Evolutionary conservation across 2,113 vertebrate genomes (phyloP), one percentile per base, ranked within the genome.

Genomic region (Canis aureus): DNA sequence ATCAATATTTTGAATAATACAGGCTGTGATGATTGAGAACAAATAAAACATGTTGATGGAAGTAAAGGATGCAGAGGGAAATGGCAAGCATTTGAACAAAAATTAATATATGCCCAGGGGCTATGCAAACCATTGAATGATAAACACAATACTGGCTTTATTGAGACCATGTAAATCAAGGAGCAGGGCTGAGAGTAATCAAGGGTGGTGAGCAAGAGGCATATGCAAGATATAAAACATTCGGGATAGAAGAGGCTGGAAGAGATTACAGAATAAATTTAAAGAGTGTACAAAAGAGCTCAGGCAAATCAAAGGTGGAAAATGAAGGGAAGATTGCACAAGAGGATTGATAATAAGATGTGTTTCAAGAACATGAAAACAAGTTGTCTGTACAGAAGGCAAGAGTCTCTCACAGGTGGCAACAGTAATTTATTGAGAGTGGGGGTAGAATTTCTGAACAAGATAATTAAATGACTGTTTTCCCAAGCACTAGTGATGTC

Each of bases 391-490:
- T 89, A 74, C 60, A 94, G 91, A 95, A 97, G 92, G 80, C 69
- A 64, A 92, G 94, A 96, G n/a, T 60, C 92, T 96, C 79, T 95
- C 88, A 86, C 25, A 97, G 94, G 71, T 88, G 53, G 73, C 90
- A 96, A 83, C 96, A 74, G 84, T 69, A 95, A 95, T 95, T 96
- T 96, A 79, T 17, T 92, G 80, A 97, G 64, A 95, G 76, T 83
- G 94, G 76, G 85, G 22, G 55, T 82, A 93, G 89, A 60, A 84
- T 92, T 96, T 94, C 71, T 89, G 80, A 83, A 91, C 53, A 90
- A 92, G 67, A 82, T 97, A 95, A 97, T 97, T 89, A 96, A 97
- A 91, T 95, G 88, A 97, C n/a, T 60, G 29, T 93, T 95, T 98
- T 93, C 55, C 32, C 89, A 88, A 85, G 82, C 22, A 67, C 93